Percentiles rank a stretch among this genome's conserved stretches.
phyloP scores from a whole-genome alignment of 2,797 vertebrate genomes.

The Betta splendens region DNA sequence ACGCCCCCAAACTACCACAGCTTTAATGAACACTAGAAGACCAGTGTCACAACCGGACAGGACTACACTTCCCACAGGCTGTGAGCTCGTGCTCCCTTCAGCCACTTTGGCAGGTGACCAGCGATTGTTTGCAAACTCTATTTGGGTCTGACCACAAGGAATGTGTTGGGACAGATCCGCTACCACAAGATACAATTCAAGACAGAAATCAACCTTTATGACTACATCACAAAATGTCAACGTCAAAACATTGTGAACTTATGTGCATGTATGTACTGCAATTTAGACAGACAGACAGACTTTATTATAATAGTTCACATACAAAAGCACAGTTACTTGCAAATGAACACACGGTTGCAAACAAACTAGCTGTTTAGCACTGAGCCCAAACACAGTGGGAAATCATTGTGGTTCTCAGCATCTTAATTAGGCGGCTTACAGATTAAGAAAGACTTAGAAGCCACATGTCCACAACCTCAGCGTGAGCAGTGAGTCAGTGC shows the following conservation, averaged over 20 bases:
- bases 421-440: conserved; percentile 15
- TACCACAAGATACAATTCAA: not conserved
- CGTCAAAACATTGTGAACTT: too few relatives aligned
- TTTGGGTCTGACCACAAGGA: conserved; percentile 7
- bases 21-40: conserved; percentile 5
- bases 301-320: too few relatives aligned
- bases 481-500: not conserved
- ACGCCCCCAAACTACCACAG: conserved; percentile 13
- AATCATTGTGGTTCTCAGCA: conserved; percentile 9
- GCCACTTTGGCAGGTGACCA: conserved; percentile 35
- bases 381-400: conserved; percentile 15
- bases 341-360: conserved; percentile 30
- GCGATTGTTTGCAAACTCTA: conserved; percentile 26
- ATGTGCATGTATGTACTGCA: not conserved
- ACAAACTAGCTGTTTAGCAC: conserved; percentile 17
- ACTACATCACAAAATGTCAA: not conserved
- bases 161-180: not conserved
- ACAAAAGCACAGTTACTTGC: not conserved
- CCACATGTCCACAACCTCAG: not conserved
- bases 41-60: conserved; percentile 1
- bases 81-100: not conserved
- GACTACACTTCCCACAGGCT: conserved; percentile 5
- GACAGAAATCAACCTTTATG: conserved; percentile 3
- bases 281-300: conserved; percentile 25
- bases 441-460: conserved; percentile 22